Evolutionary conservation across 2,888 invertebrate genomes (phyloP).

Genomic region (Anagyrus pseudococci): DNA sequence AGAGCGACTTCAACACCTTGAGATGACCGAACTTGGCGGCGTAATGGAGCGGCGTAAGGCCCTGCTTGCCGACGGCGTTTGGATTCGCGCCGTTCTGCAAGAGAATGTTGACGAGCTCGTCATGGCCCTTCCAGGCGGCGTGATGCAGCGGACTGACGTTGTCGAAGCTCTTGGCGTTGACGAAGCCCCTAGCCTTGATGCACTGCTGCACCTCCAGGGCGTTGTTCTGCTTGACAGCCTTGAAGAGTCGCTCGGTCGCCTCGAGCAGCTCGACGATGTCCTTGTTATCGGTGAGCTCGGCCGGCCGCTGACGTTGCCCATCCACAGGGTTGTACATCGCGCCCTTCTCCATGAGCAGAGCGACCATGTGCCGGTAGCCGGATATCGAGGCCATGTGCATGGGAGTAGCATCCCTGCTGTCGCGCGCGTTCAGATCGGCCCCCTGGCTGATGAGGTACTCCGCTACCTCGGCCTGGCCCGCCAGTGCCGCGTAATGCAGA

Average conservation of each 20-base stretch:
- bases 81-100: constrained; percentile 34
- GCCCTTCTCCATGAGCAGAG: constrained; percentile 4
- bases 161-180: constrained; percentile 35
- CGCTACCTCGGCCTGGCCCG: neutral
- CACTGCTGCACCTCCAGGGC: constrained; percentile 8
- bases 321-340: constrained; percentile 20
- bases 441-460: constrained; percentile 5
- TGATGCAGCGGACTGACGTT: constrained; percentile 45
- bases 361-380: neutral
- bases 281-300: constrained; percentile 37
- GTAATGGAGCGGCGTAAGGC: constrained; percentile 28
- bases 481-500: neutral
- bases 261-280: constrained; percentile 40
- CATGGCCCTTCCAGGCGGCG: constrained; percentile 44
- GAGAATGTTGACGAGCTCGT: constrained; percentile 37
- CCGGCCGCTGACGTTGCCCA: constrained; percentile 39
- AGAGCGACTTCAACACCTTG: constrained; percentile 34
- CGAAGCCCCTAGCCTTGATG: constrained; percentile 19
- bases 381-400: neutral
- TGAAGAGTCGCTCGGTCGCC: constrained; percentile 35
- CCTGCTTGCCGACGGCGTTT: constrained; percentile 26
- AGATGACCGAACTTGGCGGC: constrained; percentile 29
- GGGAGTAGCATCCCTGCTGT: neutral
- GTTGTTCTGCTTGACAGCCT: constrained; percentile 13
- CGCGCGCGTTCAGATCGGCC: constrained; percentile 1